Evolutionary conservation across 2,888 invertebrate genomes (phyloP), one percentile per base, ranked within the genome.

Genomic region (Phoenoteleia sp.): DNA sequence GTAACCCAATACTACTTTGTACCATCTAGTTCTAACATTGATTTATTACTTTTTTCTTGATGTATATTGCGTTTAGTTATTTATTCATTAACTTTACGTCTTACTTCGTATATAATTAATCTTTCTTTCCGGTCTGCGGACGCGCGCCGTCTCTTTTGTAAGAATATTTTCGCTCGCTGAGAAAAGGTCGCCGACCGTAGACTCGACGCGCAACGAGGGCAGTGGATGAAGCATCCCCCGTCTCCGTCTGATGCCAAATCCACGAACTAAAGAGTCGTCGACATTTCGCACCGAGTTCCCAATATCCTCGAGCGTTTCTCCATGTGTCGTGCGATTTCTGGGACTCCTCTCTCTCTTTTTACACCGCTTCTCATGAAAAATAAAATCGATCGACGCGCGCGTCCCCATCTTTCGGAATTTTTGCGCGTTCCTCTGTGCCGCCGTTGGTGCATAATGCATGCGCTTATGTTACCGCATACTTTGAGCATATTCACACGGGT

Each of bases 1-100:
- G 72, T 84, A 81, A 84, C 52, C 62, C 79, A 81, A 81, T 60
- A 72, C 82, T 85, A 85, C 76, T 85, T 83, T 80, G 85, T 83
- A 83, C 85, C 82, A 82, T 76, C 85, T 85, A 85, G 52, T 67
- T 83, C 85, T 85, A 85, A 85, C 85, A 85, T 45, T 82, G 80
- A 85, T 80, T 83, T 85, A 83, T 85, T 81, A 84, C 77, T 72
- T 64, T 39, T 69, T 81, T 82, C 80, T 45, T 83, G 67, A 75
- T 76, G 64, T 82, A 85, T 85, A 85, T 85, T 72, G 85, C 71
- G 25, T 85, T 58, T 82, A 66, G 52, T 82, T 58, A 81, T 71
- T 84, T 76, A 58, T 25, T 71, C 39, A 49, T 76, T 67, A 71
- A 81, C 62, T 33, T 54, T 79, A 77, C 47, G 23, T 69, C 58